Percentiles rank a stretch among this genome's conserved stretches.
phyloP scores from a whole-genome alignment of 2,113 vertebrate genomes.

The Tringa solitaria region DNA sequence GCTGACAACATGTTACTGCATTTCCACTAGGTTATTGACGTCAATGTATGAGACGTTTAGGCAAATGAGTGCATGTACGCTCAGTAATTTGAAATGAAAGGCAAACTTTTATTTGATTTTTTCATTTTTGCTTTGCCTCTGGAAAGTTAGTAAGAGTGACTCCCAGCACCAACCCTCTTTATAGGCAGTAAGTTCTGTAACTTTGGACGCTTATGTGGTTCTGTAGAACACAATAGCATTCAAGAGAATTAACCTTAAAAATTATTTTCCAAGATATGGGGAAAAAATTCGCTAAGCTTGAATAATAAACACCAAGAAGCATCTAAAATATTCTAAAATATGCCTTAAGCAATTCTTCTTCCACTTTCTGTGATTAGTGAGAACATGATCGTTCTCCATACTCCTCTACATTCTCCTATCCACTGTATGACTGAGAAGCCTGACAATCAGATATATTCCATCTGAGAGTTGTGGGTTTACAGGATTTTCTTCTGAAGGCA shows the following conservation, averaged over 20 bases:
- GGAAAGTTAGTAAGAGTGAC: neutral
- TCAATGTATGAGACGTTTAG: neutral
- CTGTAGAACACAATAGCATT: neutral
- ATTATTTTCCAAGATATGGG: neutral
- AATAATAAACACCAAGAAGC: slow-evolving; percentile 22
- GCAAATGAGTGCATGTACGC: neutral
- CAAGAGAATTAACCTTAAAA: neutral
- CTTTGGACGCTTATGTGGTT: neutral
- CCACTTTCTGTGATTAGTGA: neutral
- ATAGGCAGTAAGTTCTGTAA: neutral
- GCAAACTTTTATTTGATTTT: neutral
- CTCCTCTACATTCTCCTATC: neutral
- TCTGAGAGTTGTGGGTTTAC: neutral
- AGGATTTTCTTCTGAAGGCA: neutral
- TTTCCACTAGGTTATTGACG: neutral
- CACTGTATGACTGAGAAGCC: neutral
- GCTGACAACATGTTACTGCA: neutral
- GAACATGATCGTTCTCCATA: neutral
- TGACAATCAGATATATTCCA: neutral
- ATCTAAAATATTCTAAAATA: slow-evolving; percentile 60
- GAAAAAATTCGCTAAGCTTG: slow-evolving; percentile 10
- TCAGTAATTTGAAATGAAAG: neutral
- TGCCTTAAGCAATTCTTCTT: slow-evolving; percentile 16
- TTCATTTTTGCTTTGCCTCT: neutral
- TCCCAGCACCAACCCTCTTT: neutral